Conservation (phyloP, 2,113 vertebrate species). For the Engraulis encrasicolus region DNA sequence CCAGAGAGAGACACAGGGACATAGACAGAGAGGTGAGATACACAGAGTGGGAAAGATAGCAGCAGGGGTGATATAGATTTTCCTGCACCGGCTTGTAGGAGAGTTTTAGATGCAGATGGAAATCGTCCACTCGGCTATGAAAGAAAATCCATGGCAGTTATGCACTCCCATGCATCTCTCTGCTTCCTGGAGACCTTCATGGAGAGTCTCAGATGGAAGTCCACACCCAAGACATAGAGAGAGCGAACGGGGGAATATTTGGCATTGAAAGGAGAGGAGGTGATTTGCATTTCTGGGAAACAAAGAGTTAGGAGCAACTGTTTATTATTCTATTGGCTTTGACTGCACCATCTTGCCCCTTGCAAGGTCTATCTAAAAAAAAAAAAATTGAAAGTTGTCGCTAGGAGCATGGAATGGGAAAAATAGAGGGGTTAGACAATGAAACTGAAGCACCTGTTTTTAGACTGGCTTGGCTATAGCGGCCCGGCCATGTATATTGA, state of each 20-base stretch:
- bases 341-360: too few relatives aligned
- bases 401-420: too few relatives aligned
- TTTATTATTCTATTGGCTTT: too few relatives aligned
- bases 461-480: too few relatives aligned
- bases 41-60: slow-evolving; percentile 17
- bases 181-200: neutral
- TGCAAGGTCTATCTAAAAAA: too few relatives aligned
- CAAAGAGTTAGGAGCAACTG: too few relatives aligned
- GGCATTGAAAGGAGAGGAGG: neutral
- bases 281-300: too few relatives aligned
- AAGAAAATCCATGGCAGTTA: slow-evolving; percentile 28
- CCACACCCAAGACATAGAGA: neutral
- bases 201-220: neutral
- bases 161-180: neutral
- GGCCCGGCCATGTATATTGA: too few relatives aligned
- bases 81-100: neutral
- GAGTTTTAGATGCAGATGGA: slow-evolving; percentile 7
- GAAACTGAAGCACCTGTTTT: too few relatives aligned
- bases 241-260: slow-evolving; percentile 3
- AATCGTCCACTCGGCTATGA: neutral
- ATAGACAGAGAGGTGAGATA: neutral
- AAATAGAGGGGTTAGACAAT: too few relatives aligned
- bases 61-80: slow-evolving; percentile 15
- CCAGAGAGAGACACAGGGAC: too few relatives aligned
- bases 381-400: too few relatives aligned